Conservation (phyloP, 92 coral and sea anemone species). For the Micromussa lordhowensis region DNA sequence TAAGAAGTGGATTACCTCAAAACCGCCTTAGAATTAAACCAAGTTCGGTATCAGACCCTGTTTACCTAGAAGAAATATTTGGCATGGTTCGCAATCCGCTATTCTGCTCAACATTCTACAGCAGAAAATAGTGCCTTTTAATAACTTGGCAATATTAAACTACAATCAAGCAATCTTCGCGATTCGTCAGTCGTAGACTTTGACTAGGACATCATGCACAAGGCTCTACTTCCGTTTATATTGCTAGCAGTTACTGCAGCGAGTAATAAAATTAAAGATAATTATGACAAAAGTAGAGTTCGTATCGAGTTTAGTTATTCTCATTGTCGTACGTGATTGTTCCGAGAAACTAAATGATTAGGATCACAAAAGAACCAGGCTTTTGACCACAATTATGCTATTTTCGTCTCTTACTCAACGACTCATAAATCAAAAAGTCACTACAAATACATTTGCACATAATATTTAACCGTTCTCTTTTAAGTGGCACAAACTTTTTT, state of each 20-base stretch:
- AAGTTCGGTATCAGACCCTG: slow-evolving; percentile 67
- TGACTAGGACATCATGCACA: background rate
- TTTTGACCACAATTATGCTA: slow-evolving; percentile 27
- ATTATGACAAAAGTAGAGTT: slow-evolving; percentile 26
- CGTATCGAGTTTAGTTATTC: slow-evolving; percentile 43
- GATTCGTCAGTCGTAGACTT: background rate
- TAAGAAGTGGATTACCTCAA: slow-evolving; percentile 83
- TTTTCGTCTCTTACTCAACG: slow-evolving; percentile 23
- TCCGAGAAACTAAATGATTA: slow-evolving; percentile 48
- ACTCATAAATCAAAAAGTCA: slow-evolving; percentile 10
- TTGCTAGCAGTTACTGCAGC: slow-evolving; percentile 38
- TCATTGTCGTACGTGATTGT: slow-evolving; percentile 44
- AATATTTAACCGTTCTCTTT: background rate
- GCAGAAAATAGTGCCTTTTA: background rate
- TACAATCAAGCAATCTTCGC: background rate
- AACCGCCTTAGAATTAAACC: slow-evolving; percentile 88
- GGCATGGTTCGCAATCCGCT: slow-evolving; percentile 83
- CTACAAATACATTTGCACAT: slow-evolving; percentile 10
- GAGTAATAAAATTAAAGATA: slow-evolving; percentile 49
- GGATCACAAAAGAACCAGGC: slow-evolving; percentile 30
- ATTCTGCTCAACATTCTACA: slow-evolving; percentile 44
- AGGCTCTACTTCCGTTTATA: slow-evolving; percentile 31
- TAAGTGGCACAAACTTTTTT: background rate
- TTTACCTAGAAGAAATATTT: slow-evolving; percentile 85
- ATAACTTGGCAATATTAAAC: background rate